phyloP scores from a whole-genome alignment of 2,113 vertebrate species.

The Verasper variegatus region DNA sequence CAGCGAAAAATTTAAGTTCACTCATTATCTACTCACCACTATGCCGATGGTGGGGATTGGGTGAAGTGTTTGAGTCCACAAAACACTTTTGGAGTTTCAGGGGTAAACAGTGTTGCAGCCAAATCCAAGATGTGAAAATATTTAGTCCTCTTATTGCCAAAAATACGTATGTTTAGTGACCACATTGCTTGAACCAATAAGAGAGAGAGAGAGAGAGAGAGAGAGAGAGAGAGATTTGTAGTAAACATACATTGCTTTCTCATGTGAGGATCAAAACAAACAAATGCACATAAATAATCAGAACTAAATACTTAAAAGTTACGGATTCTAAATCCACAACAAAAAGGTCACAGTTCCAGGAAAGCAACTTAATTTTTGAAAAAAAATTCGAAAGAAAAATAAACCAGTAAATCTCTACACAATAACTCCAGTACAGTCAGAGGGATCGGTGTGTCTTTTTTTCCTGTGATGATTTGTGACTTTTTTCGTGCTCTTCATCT shows the following conservation, averaged over 20 bases:
- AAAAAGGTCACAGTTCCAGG: neutral
- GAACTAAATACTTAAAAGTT: neutral
- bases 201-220: neutral
- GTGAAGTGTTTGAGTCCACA: too few relatives aligned
- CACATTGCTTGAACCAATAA: slow-evolving; percentile 1
- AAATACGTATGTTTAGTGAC: slow-evolving; percentile 4
- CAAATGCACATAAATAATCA: neutral
- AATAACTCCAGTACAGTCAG: neutral
- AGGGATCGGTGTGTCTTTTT: neutral
- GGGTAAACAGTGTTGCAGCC: too few relatives aligned
- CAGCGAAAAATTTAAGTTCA: too few relatives aligned
- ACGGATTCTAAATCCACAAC: neutral
- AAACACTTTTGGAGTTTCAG: too few relatives aligned
- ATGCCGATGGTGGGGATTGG: too few relatives aligned
- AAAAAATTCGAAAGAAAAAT: neutral
- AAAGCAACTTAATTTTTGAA: neutral
- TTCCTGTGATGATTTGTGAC: neutral
- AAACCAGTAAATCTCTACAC: slow-evolving; percentile 3
- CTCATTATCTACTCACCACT: too few relatives aligned
- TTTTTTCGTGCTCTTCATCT: slow-evolving; percentile 13
- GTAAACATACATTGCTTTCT: neutral
- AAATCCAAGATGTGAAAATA: neutral
- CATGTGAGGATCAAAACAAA: neutral
- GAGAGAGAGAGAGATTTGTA: neutral
- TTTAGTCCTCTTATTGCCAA: slow-evolving; percentile 28